Evolutionary conservation across 1,140 invertebrate genomes (phyloP).

Genomic region (Aphidius ervi): DNA sequence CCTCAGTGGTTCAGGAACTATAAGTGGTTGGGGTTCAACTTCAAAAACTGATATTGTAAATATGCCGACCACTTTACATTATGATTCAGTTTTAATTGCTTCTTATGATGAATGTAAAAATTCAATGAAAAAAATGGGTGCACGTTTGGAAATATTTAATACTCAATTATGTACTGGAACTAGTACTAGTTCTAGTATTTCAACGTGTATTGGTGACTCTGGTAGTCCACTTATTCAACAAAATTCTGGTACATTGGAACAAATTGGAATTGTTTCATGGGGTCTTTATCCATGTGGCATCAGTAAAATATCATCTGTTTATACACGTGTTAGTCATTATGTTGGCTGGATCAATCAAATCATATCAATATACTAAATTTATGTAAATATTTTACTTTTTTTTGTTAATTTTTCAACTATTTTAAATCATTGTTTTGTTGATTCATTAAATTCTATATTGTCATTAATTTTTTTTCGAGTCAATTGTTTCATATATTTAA

Average conservation of each 20-base stretch:
- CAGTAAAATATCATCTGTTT: constrained; percentile 62
- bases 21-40: constrained; percentile 54
- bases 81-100: constrained; percentile 33
- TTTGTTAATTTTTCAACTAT: neutral
- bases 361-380: too few relatives aligned
- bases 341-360: constrained; percentile 42
- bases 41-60: neutral
- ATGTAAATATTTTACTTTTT: neutral
- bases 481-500: too few relatives aligned
- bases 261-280: constrained; percentile 69
- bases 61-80: constrained; percentile 34
- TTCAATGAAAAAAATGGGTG: constrained; percentile 22
- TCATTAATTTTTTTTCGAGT: too few relatives aligned
- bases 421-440: neutral
- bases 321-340: constrained; percentile 57
- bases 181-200: too few relatives aligned
- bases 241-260: constrained; percentile 16
- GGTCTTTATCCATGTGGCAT: constrained; percentile 64
- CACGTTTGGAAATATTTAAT: too few relatives aligned
- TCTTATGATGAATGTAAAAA: constrained; percentile 49
- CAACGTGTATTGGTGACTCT: constrained; percentile 55
- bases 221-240: constrained; percentile 57
- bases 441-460: too few relatives aligned
- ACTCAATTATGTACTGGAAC: too few relatives aligned
- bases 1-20: constrained; percentile 39